Base-by-base conservation (phyloP, 1,140 invertebrate genomes). In the Cydia pomonella region DNA sequence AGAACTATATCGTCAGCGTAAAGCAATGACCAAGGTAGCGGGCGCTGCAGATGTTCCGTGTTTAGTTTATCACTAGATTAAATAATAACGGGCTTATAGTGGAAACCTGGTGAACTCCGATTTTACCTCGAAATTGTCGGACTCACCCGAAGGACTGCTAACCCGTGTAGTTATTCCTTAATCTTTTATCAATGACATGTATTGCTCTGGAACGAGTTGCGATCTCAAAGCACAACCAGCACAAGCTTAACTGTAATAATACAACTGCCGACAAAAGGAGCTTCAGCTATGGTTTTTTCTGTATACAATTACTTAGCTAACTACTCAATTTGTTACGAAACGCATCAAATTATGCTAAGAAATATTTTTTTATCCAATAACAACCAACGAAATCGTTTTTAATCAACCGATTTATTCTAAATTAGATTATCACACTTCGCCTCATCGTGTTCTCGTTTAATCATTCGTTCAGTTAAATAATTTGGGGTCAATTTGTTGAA, bases 401-500 rank as follows among this genome's bases (percentile, higher is more conserved):
- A 76, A 76, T 76, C 75, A 76, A 73, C 62, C 62, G 75, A 76
- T 76, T 76, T 33, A 69, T 33, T 69, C 64, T 23, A 33, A 69
- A 33, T 29, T 33, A 38, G 29, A 69, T 69, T 69, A 33, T 33
- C 64, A 33, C 29, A 33, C 64, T 33, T 7, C n/a, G 27, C 21
- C 64, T 33, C 16, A 69, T 38, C 29, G 64, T 69, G 27, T 38
- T 38, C 64, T 41, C 64, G 29, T 69, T 33, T 69, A 72, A 73
- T 73, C 69, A 23, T 71, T 44, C 72, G 44, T 50, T 76, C 44
- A 50, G 63, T 76, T 73, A 76, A 76, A 76, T 69, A 76, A 76
- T 76, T 76, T 73, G 72, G 63, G 72, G 71, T 73, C 75, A 76
- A 76, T 76, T 73, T 76, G 73, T 73, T 73, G 63, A 66, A 59